Base-by-base conservation (phyloP, 1,140 invertebrate species). In the Drosophila varians region DNA sequence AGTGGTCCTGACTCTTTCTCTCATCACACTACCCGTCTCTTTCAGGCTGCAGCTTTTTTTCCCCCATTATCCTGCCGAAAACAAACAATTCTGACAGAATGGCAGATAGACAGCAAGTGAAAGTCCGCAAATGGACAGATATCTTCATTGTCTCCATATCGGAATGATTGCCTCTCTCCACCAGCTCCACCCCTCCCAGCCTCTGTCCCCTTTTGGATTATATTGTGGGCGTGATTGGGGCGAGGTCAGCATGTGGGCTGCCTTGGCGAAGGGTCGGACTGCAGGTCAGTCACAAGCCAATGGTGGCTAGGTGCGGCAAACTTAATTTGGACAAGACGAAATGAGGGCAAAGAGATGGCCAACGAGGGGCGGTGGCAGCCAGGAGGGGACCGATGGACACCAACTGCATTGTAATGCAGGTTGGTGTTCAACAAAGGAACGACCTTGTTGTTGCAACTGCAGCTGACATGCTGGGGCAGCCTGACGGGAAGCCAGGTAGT, bases 381-480 rank as follows among this genome's bases (percentile, higher is more conserved):
- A 18, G 58, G 26, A 21, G 6, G 26, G 14, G 5, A 11, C 11
- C 18, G 11, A 16, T 16, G 23, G 34, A 19, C 48, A 43, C 26
- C 48, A 45, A 21, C 9, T 66, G 47, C 60, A 66, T 53, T 66
- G 61, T 53, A 51, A 45, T 66, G 60, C 60, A 53, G 60, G 46
- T 21, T 34, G 9, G 21, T 53, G 61, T 53, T 14, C n/a, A 26
- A 43, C 60, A 66, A 66, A 66, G 4, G 60, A 16, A 21, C 60
- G 18, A 42, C 19, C 34, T 42, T 49, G 48, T 60, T 52, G 57
- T 9, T 18, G 46, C 25, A 11, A 11, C 46, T 66, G 64, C 64
- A 66, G 47, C 16, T 66, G 64, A 66, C 64, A 66, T 45, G 60
- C 49, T 28, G 28, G 21, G n/a, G 57, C 26, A 65, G 66, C 45